These are phyloP conservation scores for Paedocypris sp. DNA, from an alignment of 2,113 vertebrate species.

Conservation along the genomic window DNA sequence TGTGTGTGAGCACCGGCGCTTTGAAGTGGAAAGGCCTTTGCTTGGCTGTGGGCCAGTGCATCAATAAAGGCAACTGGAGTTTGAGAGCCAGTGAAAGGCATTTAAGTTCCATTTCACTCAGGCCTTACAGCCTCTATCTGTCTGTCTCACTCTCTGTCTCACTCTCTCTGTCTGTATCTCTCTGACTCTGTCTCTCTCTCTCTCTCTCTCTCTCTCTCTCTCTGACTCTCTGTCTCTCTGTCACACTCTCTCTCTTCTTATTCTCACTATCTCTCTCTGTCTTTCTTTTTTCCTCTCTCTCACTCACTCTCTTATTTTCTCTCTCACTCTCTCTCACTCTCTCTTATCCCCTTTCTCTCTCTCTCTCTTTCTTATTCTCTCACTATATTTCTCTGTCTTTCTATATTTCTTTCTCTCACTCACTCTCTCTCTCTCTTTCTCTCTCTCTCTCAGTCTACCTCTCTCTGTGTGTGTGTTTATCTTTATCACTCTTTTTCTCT, in stretches of 20 bases:
- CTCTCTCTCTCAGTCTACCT: too few species aligned
- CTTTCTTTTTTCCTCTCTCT: too few species aligned
- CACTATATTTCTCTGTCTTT: too few species aligned
- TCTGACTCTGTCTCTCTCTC: background rate
- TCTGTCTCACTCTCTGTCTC: conserved; percentile 2
- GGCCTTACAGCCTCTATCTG: conserved; percentile 29
- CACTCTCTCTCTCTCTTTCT: too few species aligned
- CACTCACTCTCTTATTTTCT: too few species aligned
- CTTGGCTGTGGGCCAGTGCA: conserved; percentile 40
- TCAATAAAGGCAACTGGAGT: conserved; percentile 46
- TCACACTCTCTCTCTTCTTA: conserved; percentile 25
- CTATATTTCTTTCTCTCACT: too few species aligned
- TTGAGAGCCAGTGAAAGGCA: conserved; percentile 42
- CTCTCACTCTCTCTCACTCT: conserved; percentile 8
- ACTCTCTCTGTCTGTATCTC: background rate
- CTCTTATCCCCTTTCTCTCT: background rate
- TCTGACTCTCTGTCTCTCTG: conserved; percentile 16
- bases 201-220: conserved; percentile 23
- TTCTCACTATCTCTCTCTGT: too few species aligned
- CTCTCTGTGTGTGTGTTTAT: too few species aligned
- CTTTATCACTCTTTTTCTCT: too few species aligned
- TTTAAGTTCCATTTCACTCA: conserved; percentile 43
- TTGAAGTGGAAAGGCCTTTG: conserved; percentile 33
- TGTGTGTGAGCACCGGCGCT: conserved; percentile 19
- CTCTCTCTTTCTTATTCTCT: too few species aligned